phyloP scores from a whole-genome alignment of 2,797 vertebrate genomes.

The Myripristis murdjan region DNA sequence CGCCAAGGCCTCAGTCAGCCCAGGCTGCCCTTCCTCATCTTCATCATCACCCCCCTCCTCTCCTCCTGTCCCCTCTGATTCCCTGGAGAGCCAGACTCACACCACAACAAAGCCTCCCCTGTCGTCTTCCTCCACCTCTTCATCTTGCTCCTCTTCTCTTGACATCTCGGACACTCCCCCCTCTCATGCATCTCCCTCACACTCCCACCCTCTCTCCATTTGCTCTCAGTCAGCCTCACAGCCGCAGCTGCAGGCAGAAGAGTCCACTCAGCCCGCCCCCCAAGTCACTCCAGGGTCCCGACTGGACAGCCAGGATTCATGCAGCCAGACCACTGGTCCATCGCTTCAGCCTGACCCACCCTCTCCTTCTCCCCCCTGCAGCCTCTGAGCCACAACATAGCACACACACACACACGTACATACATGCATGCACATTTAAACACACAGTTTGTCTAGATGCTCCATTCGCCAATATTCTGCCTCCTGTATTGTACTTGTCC shows the following conservation, averaged over 20 bases:
- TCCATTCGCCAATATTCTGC: slow-evolving; percentile 21
- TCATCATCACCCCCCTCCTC: slow-evolving; percentile 30
- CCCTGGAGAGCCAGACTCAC: slow-evolving; percentile 24
- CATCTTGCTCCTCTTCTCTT: slow-evolving; percentile 27
- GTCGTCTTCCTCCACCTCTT: slow-evolving; percentile 22
- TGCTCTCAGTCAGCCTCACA: slow-evolving; percentile 25
- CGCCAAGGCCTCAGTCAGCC: slow-evolving; percentile 26
- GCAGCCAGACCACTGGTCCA: not conserved
- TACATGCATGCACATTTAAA: slow-evolving; percentile 52
- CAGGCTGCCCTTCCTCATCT: not conserved
- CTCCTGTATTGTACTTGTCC: slow-evolving; percentile 40
- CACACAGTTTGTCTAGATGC: slow-evolving; percentile 27
- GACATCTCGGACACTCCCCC: slow-evolving; percentile 17
- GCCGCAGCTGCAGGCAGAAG: slow-evolving; percentile 21
- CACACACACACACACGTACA: slow-evolving; percentile 19
- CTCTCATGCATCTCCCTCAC: slow-evolving; percentile 4
- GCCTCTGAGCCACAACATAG: slow-evolving; percentile 51
- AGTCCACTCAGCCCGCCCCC: slow-evolving; percentile 14
- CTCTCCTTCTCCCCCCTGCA: slow-evolving; percentile 25
- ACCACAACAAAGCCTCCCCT: slow-evolving; percentile 6
- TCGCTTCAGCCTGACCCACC: slow-evolving; percentile 33
- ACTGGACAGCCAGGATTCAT: slow-evolving; percentile 26
- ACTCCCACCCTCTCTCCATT: not conserved
- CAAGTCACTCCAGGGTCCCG: slow-evolving; percentile 13
- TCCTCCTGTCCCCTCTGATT: slow-evolving; percentile 23